Percentiles rank a stretch among this genome's conserved stretches.
Evolutionary conservation across 53 echinoderm and acorn worm genomes (phyloP).

Genomic region (Holothuria leucospilota): DNA sequence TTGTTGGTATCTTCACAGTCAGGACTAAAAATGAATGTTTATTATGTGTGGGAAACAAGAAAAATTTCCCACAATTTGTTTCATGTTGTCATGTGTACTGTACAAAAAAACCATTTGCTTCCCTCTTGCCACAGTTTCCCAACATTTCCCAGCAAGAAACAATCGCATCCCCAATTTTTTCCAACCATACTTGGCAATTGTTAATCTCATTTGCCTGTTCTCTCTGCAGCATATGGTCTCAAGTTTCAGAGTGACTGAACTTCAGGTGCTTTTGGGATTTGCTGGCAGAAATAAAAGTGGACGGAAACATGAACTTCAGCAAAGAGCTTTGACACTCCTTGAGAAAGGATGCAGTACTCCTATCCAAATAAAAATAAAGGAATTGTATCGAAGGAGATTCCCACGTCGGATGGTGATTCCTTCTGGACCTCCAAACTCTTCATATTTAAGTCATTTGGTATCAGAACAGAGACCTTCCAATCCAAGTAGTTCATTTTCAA

Average conservation of each 20-base stretch:
- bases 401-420: slow-evolving; percentile 88
- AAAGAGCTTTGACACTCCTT: slow-evolving; percentile 83
- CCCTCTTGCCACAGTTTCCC: no score
- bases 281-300: slow-evolving; percentile 98
- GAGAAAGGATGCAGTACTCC: slow-evolving; percentile 96
- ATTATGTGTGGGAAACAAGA: no score
- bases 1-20: no score
- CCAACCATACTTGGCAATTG: no score
- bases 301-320: slow-evolving; percentile 98
- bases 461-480: slow-evolving; percentile 16
- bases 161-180: no score
- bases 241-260: slow-evolving; percentile 95
- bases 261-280: slow-evolving; percentile 94
- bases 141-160: no score
- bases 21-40: no score
- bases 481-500: slow-evolving; percentile 26
- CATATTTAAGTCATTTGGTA: slow-evolving; percentile 57
- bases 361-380: slow-evolving; percentile 98
- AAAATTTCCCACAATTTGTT: no score
- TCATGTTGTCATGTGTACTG: no score
- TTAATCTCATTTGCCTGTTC: neutral
- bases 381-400: slow-evolving; percentile 91
- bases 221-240: slow-evolving; percentile 94
- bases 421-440: slow-evolving; percentile 56
- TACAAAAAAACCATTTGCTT: no score